Evolutionary conservation across 2,888 invertebrate species (phyloP), one percentile per base, ranked within the genome.

Genomic region (Smittia aterrima): DNA sequence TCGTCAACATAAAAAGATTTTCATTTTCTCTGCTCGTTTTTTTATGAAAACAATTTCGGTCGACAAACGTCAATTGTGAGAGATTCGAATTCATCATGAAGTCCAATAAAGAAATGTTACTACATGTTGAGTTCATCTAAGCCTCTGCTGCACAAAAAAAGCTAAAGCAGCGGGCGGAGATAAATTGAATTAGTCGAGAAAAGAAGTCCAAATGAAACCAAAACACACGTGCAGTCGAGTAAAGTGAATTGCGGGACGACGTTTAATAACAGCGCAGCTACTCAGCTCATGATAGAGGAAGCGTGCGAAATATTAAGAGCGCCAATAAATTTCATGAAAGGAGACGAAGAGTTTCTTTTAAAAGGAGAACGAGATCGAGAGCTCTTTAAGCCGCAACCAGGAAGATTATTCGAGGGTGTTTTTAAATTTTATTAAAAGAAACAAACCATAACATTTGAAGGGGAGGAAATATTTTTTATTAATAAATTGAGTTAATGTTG

Each of bases 291-390:
- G 53, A 70, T 54, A 24, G 70, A 70, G 25, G 25, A 70, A 70
- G 70, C 53, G 70, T 70, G 70, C 70, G 13, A 70, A 70, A 22
- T 70, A 70, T 70, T 70, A 70, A 70, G 41, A 41, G 18, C 18
- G 18, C 22, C 18, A 4, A 58, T 47, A 47, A 47, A 32, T 32
- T 32, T 32, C 32, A 11, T 47, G 53, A 16, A 13, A 18, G 18
- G 53, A 47, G 53, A 47, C n/a, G 38, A 38, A 38, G 6, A 6
- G 2, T 47, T 47, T 47, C n/a, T 4, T 47, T 13, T 13, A 47
- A 47, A 18, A 58, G 22, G 58, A 4, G 18, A 18, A 20, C 22
- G 22, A 58, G 18, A 18, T 2, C 22, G 22, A 58, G 18, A 58
- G 22, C 6, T 4, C 22, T 22, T 22, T 58, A 58, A 58, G 22